Conservation (phyloP, 2,113 vertebrate species). For the Nyctibius bracteatus region DNA sequence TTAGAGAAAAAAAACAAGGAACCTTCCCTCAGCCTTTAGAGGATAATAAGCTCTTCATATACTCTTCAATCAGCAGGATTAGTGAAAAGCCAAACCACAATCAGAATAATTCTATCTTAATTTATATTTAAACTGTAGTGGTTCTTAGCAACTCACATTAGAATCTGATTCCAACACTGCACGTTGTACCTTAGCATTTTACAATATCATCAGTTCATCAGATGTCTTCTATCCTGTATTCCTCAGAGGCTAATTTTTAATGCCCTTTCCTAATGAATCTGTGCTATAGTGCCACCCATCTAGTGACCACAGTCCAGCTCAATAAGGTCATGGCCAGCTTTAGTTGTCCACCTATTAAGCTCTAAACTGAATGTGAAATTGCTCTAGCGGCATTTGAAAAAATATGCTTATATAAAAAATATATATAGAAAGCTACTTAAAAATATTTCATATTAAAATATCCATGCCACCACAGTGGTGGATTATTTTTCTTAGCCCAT, state of each 20-base stretch:
- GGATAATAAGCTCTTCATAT: not conserved
- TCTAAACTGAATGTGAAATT: not conserved
- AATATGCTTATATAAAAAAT: not conserved
- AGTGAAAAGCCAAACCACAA: not conserved
- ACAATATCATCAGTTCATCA: not conserved
- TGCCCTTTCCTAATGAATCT: not conserved
- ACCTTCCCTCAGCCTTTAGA: not conserved
- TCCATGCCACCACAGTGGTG: not conserved
- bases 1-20: not conserved
- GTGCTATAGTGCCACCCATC: not conserved
- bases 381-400: not conserved
- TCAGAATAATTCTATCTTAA: not conserved
- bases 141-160: not conserved
- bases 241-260: not conserved
- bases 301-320: no score
- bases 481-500: not conserved
- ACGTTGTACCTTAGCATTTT: not conserved
- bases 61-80: not conserved
- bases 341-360: not conserved
- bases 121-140: not conserved
- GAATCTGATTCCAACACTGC: not conserved
- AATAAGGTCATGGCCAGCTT: not conserved
- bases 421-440: not conserved
- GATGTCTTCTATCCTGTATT: not conserved
- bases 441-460: not conserved